A percentile compares a stretch with the other conserved stretches of the same genome.
These are phyloP conservation scores for Cantharis rufa DNA, from an alignment of 2,888 invertebrate genomes.

Conservation along the genomic window DNA sequence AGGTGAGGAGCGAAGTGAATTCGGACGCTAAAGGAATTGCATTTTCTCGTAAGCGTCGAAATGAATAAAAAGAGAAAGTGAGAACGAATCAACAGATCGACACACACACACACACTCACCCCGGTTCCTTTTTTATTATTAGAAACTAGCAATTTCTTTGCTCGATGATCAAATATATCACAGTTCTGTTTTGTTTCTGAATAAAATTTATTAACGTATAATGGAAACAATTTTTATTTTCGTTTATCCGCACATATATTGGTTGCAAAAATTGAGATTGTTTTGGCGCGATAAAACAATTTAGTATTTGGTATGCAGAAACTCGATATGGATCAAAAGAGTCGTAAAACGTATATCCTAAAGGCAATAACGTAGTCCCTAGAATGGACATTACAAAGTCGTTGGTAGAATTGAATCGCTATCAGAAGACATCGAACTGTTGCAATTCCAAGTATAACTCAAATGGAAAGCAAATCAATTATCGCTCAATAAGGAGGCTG, in stretches of 20 bases:
- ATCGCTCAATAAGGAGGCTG: conserved; percentile 35
- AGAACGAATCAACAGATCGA: conserved; percentile 21
- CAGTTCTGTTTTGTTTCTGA: neutral
- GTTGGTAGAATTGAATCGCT: conserved; percentile 21
- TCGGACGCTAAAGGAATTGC: conserved; percentile 48
- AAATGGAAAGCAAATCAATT: conserved; percentile 36
- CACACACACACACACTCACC: conserved; percentile 6
- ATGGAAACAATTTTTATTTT: neutral
- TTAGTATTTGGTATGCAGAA: conserved; percentile 16
- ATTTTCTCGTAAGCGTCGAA: conserved; percentile 44
- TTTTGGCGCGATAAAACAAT: conserved; percentile 7
- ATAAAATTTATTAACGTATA: neutral
- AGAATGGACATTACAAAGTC: conserved; percentile 22
- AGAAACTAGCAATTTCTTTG: conserved; percentile 11
- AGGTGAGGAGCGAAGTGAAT: conserved; percentile 45
- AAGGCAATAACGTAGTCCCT: conserved; percentile 22
- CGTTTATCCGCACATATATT: neutral
- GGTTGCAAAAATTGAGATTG: neutral
- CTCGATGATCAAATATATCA: neutral
- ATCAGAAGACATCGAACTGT: conserved; percentile 18
- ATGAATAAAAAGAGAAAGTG: conserved; percentile 38
- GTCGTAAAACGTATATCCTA: conserved; percentile 16
- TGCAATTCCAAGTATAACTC: conserved; percentile 24
- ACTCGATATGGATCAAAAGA: conserved; percentile 17
- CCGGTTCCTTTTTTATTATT: conserved; percentile 23